These are phyloP conservation scores for Melanchra persicariae DNA, from an alignment of 2,888 invertebrate genomes.

Conservation along the genomic window DNA sequence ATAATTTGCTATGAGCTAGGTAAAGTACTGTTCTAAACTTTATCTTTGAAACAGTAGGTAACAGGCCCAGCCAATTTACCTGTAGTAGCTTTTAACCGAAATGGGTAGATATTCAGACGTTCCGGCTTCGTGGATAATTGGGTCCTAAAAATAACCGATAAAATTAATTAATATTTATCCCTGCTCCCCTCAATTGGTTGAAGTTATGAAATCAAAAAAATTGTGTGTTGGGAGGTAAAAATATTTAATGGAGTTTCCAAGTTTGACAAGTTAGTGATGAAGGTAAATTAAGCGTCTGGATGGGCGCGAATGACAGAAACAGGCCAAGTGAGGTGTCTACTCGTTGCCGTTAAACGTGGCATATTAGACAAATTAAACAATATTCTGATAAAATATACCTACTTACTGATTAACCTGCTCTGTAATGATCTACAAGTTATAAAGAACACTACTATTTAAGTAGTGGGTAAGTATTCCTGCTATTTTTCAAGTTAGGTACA, in stretches of 20 bases:
- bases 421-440: neutral
- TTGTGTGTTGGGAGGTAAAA: conserved; percentile 9
- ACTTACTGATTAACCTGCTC: too few relatives aligned
- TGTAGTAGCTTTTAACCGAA: neutral
- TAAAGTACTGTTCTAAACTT: neutral
- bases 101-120: neutral
- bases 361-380: neutral
- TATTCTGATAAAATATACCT: neutral
- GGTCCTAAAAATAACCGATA: neutral
- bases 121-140: neutral
- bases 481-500: neutral
- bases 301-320: conserved; percentile 26
- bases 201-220: conserved; percentile 29
- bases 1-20: neutral
- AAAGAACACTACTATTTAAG: too few relatives aligned
- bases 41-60: neutral
- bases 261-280: conserved; percentile 56
- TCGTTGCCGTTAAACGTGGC: neutral
- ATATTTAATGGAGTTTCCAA: conserved; percentile 43
- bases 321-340: conserved; percentile 15
- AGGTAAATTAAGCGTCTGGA: conserved; percentile 47
- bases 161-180: neutral
- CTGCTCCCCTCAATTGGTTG: conserved; percentile 17
- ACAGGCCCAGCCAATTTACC: neutral
- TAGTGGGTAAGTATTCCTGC: too few relatives aligned